Base-by-base conservation (phyloP, 1,140 invertebrate species). In the Ganaspis sp. region DNA sequence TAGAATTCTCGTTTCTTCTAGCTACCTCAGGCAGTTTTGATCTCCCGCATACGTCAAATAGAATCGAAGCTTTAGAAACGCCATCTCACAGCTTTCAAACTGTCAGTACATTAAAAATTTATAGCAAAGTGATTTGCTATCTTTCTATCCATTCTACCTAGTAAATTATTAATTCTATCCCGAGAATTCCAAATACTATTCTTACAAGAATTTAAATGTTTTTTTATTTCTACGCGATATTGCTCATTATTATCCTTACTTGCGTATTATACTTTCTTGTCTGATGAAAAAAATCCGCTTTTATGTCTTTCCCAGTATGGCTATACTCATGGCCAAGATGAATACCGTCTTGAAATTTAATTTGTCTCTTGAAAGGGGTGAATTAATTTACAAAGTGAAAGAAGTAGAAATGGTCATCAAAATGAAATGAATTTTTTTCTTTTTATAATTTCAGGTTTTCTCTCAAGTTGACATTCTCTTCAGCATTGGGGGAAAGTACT, bases 401-500 rank as follows among this genome's bases (percentile, higher is more conserved):
- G 21, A 15, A 15, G 23, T 4, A 64, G 45, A 64, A 29, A 64
- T 26, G 11, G 21, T 58, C 19, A 58, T 26, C 21, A 26, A 26
- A 29, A 64, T 6, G 15, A 64, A 64, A 64, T 64, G 45, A 12
- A 75, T 74, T 70, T 75, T 72, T 23, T 75, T 49, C 5, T 49
- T 49, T 4, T 49, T 49, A n/a, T 49, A 49, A 49, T 49, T 86
- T 5, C 90, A 95, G 94, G 94, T 97, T 21, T 97, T 97, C 87
- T 94, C 94, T 0, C 94, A 95, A 86, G 95, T 95, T 1, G 93
- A 94, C 81, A 93, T 97, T 75, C 93, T 94, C 80, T 98, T 98
- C 88, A 97, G 96, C 80, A 93, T 97, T 73, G 96, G 95, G 9
- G 96, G 95, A 0, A 94, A 94, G 75, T 92, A 94, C 78, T 98